Evolutionary conservation across 2,888 invertebrate species (phyloP).

Genomic region (Dinocampus coccinellae): DNA sequence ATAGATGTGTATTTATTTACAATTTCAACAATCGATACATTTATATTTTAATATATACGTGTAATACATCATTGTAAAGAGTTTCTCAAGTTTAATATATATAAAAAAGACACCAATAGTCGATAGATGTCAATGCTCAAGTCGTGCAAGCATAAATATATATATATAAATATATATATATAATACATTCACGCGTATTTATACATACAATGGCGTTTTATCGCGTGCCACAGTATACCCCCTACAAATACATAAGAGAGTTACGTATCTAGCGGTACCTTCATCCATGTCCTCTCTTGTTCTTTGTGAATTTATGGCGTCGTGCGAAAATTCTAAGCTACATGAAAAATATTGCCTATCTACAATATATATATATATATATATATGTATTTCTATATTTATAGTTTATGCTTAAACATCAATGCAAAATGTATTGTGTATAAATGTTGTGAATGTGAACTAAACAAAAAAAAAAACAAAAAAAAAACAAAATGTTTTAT

Average conservation of each 20-base stretch:
- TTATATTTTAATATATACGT: not conserved
- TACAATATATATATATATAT: not conserved
- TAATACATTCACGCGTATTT: constrained; percentile 19
- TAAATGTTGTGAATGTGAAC: not conserved
- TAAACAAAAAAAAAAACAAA: not conserved
- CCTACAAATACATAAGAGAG: constrained; percentile 8
- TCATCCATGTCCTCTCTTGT: constrained; percentile 3
- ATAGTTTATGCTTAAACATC: not conserved
- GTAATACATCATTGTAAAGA: constrained; percentile 1
- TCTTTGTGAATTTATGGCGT: constrained; percentile 1
- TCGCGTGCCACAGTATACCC: not conserved
- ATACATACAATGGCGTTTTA: constrained; percentile 14
- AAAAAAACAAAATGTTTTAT: too few species aligned
- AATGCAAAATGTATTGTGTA: not conserved
- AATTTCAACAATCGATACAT: constrained; percentile 9
- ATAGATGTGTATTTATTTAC: too few species aligned
- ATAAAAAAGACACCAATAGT: constrained; percentile 7
- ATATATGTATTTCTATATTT: not conserved
- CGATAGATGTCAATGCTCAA: constrained; percentile 18
- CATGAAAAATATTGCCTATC: not conserved
- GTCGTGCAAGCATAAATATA: constrained; percentile 14
- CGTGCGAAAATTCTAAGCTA: constrained; percentile 5
- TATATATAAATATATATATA: not conserved
- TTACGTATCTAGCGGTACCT: constrained; percentile 20
- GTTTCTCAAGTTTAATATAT: constrained; percentile 12